Evolutionary conservation across 1,140 invertebrate species (phyloP).

Genomic region (Hirudo medicinalis): DNA sequence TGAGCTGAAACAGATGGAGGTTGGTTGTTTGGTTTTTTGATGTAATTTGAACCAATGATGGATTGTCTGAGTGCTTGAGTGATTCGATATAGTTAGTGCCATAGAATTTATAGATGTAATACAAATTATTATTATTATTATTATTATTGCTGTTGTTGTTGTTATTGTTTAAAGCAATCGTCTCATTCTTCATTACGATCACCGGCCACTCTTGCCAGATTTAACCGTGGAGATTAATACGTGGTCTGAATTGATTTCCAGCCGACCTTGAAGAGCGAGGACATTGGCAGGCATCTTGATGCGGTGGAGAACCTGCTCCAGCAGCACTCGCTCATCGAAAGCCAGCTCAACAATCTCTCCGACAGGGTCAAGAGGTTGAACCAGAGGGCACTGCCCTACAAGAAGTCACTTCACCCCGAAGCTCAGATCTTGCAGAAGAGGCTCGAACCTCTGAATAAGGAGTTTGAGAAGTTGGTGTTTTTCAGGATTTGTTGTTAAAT

Average conservation of each 20-base stretch:
- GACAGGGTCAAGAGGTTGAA: conserved; percentile 47
- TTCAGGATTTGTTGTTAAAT: background rate
- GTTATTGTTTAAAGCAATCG: too few relatives aligned
- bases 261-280: conserved; percentile 46
- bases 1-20: conserved; percentile 66
- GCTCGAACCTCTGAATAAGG: conserved; percentile 56
- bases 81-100: too few relatives aligned
- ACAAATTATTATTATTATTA: too few relatives aligned
- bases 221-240: too few relatives aligned
- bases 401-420: conserved; percentile 47
- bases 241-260: background rate
- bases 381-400: conserved; percentile 38
- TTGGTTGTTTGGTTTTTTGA: conserved; percentile 29
- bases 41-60: too few relatives aligned
- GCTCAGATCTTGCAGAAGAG: conserved; percentile 54
- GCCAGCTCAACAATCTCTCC: conserved; percentile 50
- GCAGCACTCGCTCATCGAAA: conserved; percentile 76
- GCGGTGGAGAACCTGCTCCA: conserved; percentile 85
- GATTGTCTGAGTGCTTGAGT: too few relatives aligned
- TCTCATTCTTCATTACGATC: too few relatives aligned
- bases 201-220: too few relatives aligned
- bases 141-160: too few relatives aligned
- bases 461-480: conserved; percentile 51
- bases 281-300: conserved; percentile 76
- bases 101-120: too few relatives aligned